Evolutionary conservation across 2,888 invertebrate species (phyloP).

Genomic region (Leptogaster cylindrica): DNA sequence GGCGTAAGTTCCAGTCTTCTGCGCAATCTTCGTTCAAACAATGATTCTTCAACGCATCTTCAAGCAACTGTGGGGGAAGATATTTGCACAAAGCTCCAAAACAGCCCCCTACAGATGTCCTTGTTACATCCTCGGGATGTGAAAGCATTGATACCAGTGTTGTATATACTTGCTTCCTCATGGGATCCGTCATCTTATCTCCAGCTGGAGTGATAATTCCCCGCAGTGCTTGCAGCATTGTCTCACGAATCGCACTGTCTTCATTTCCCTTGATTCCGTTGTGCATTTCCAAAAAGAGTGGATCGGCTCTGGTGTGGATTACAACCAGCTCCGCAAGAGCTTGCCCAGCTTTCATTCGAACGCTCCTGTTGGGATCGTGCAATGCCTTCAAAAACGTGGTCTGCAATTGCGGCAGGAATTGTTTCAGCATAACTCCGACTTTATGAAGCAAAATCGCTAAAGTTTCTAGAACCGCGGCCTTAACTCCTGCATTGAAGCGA

Average conservation of each 20-base stretch:
- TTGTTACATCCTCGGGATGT: constrained; percentile 79
- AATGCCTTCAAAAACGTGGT: constrained; percentile 97
- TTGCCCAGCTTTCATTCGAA: constrained; percentile 86
- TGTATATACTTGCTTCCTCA: constrained; percentile 74
- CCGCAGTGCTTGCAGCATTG: constrained; percentile 89
- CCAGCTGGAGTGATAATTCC: constrained; percentile 85
- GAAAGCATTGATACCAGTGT: constrained; percentile 74
- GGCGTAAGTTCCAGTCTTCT: constrained; percentile 75
- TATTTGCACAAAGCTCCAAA: constrained; percentile 83
- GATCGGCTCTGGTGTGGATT: constrained; percentile 93
- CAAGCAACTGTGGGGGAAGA: constrained; percentile 76
- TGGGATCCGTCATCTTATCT: constrained; percentile 83
- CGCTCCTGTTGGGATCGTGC: constrained; percentile 85
- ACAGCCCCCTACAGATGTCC: constrained; percentile 86
- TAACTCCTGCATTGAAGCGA: constrained; percentile 91
- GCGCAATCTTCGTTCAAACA: constrained; percentile 71
- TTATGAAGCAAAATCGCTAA: constrained; percentile 90
- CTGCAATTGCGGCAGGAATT: constrained; percentile 97
- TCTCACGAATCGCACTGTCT: constrained; percentile 86
- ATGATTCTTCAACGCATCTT: constrained; percentile 75
- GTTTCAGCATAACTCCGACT: constrained; percentile 93
- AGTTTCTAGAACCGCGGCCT: constrained; percentile 94
- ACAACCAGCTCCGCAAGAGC: constrained; percentile 87
- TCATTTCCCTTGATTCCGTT: constrained; percentile 83
- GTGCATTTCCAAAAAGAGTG: constrained; percentile 91